Percentiles rank a stretch among this genome's conserved stretches.
Conservation (phyloP, 1,140 invertebrate species). For the Listronotus bonariensis region DNA sequence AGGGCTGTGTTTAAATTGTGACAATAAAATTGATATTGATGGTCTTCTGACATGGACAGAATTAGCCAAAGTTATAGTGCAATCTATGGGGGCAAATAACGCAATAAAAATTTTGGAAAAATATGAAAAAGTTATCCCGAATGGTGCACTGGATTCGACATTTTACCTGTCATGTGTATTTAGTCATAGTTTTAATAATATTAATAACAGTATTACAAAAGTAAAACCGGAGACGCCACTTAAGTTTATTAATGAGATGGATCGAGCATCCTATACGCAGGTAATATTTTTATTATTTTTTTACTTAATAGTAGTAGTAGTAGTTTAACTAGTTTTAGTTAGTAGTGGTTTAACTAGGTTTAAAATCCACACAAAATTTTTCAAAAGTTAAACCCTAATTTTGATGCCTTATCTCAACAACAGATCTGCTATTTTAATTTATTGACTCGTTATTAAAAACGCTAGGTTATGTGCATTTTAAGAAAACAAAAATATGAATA, state of each 20-base stretch:
- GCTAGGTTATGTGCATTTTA: too few species aligned
- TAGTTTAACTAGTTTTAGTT: too few species aligned
- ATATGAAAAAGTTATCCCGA: conserved; percentile 52
- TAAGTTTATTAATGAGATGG: conserved; percentile 24
- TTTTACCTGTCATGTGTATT: conserved; percentile 54
- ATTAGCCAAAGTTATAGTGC: conserved; percentile 48
- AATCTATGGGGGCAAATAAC: conserved; percentile 49
- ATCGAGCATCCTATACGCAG: background rate
- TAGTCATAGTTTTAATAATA: conserved; percentile 22
- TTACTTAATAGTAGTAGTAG: too few species aligned
- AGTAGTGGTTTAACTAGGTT: too few species aligned
- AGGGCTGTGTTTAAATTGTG: conserved; percentile 54
- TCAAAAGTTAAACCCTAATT: too few species aligned
- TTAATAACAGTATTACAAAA: conserved; percentile 12
- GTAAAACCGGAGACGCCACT: conserved; percentile 7
- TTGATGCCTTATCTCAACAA: too few species aligned
- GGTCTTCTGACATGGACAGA: conserved; percentile 50
- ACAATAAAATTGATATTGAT: conserved; percentile 42
- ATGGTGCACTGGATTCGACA: conserved; percentile 47
- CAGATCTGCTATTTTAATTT: too few species aligned
- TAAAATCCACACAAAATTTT: too few species aligned
- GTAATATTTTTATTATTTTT: background rate
- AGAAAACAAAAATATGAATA: too few species aligned
- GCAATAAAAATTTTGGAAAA: conserved; percentile 49
- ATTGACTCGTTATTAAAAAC: too few species aligned